Evolutionary conservation across 2,888 invertebrate species (phyloP).

Genomic region (Catocala nupta): DNA sequence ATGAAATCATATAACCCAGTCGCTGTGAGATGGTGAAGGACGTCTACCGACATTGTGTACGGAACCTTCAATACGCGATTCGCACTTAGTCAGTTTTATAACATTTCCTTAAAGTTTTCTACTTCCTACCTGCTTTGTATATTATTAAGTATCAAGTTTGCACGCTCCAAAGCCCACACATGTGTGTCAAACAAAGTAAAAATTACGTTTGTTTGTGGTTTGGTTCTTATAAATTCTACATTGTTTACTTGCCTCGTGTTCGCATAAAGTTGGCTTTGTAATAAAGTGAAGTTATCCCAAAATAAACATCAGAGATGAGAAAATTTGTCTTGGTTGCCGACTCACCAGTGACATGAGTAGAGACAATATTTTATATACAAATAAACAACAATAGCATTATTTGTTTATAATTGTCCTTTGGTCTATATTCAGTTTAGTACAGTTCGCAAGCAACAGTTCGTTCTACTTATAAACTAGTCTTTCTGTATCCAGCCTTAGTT

Average conservation of each 20-base stretch:
- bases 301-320: conserved; percentile 1
- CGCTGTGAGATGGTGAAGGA: too few species aligned
- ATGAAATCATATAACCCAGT: too few species aligned
- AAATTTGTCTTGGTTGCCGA: neutral
- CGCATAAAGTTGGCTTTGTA: neutral
- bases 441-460: too few species aligned
- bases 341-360: neutral
- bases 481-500: too few species aligned
- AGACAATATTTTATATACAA: too few species aligned
- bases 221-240: neutral
- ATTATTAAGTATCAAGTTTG: conserved; percentile 5
- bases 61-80: too few species aligned
- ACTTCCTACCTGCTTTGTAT: neutral
- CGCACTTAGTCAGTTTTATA: too few species aligned
- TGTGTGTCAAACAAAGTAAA: neutral
- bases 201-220: conserved; percentile 6
- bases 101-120: neutral
- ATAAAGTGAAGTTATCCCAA: neutral
- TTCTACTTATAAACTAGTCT: too few species aligned
- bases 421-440: too few species aligned
- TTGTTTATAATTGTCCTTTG: too few species aligned
- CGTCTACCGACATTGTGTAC: too few species aligned
- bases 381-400: too few species aligned
- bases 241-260: neutral
- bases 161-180: neutral